Evolutionary conservation across 2,113 vertebrate species (phyloP), one percentile per base, ranked within the genome.

Genomic region (Brachypodius melanocephalos): DNA sequence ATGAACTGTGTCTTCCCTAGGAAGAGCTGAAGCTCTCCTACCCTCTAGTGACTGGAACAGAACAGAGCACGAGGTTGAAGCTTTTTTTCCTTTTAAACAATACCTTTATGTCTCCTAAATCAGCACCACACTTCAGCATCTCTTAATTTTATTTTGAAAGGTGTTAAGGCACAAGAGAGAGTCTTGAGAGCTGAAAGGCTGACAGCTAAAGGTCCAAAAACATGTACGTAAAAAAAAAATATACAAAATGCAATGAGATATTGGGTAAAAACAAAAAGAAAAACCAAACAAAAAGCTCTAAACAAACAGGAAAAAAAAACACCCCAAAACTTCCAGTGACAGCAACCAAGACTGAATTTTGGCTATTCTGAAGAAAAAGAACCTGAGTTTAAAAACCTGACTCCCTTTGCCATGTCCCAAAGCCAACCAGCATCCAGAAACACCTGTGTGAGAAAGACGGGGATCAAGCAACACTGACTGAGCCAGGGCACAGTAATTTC

Each of bases 11-110:
- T 83, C 92, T 94, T 92, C 52, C 63, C 32, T 11, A 13, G 58
- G 54, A 66, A 97, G 96, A 96, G 83, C 85, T 96, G 97, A 96
- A 90, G 92, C 87, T 98, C 97, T 98, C 94, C 98, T 98, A 97
- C 98, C 98, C 98, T 97, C 98, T 98, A 97, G 98, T 98, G 98
- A 98, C 97, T 88, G 75, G 43, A 96, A 94, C 18, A 91, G 95
- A 96, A 97, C 45, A 97, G 96, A 95, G 88, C 98, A 98, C 80
- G 96, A 59, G 58, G 73, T 52, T 94, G 54, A 62, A 68, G 73
- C 17, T 62, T 29, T 38, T 32, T n/a, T 46, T n/a, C 6, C 46
- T 94, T 92, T 75, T 18, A 31, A 73, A 85, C 46, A 93, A 54
- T 59, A 54, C 12, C 84, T 78, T 43, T 12, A n/a, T 32, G 43